Evolutionary conservation across 2,113 vertebrate genomes (phyloP), one percentile per base, ranked within the genome.

Genomic region (Capreolus pygargus): DNA sequence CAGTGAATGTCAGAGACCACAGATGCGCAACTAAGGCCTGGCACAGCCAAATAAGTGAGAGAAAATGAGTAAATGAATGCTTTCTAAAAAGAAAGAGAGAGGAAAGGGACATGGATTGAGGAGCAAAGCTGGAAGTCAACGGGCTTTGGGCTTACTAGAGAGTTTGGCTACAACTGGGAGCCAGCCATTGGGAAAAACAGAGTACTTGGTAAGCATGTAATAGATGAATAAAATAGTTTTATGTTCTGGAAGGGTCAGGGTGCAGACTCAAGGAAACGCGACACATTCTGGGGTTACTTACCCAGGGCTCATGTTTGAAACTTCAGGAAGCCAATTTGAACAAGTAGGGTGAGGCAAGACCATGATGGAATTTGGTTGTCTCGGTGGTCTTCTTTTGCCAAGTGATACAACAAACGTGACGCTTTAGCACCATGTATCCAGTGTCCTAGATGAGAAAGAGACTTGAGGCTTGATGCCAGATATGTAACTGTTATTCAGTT

Each of bases 1-100:
- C 70, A 25, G 11, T 2, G 1, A 74, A 25, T 0, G 1, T 19
- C n/a, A 6, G n/a, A 39, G 9, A 70, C 67, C 67, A n/a, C n/a
- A 39, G 10, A 23, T 0, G 10, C 9, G 0, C 67, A 36, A 2
- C 67, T 1, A 6, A 70, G 9, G 36, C 70, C 36, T 25, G 10
- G 23, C 6, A 7, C 1, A 14, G 70, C 36, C 70, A 27, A 14
- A 27, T 43, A 43, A 74, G 36, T 27, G 12, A 43, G 21, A 2
- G 23, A 43, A 25, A 43, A 43, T 74, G 23, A 43, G 36, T 12
- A 43, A 74, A 3, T 43, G 19, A 74, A 25, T 74, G 36, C 36
- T 74, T 43, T 74, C 36, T 39, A 74, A 27, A 76, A 14, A 14
- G 64, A 7, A 4, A 27, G 14, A 16, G 8, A 47, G 13, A 1